Evolutionary conservation across 2,888 invertebrate genomes (phyloP), one percentile per base, ranked within the genome.

Genomic region (Pseudoips prasinana): DNA sequence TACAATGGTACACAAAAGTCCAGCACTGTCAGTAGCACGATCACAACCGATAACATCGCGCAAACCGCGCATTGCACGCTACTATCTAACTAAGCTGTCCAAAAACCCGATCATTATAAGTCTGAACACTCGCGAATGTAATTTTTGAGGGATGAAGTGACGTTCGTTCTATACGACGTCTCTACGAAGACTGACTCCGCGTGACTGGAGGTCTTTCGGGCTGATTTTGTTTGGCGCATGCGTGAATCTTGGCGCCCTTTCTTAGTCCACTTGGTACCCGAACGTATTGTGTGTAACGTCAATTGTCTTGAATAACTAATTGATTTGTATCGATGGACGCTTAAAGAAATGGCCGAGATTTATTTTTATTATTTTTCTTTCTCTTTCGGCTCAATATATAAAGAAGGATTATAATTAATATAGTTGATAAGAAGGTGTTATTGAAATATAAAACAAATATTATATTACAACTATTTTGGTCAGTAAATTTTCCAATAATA

Each of bases 281-380:
- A 73, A 69, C 67, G 75, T 82, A 84, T 82, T 81, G 77, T 82
- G 68, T 78, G 69, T 67, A 57, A 64, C 73, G 75, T 77, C 81
- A 83, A 84, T 86, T 86, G 80, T 82, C 76, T 84, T 71, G 72
- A 73, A 76, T 76, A 69, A 69, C 72, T 84, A 84, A 85, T 85
- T 82, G 76, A 75, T 73, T 43, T 37, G 39, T 44, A 50, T 59
- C 43, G 39, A 48, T 44, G 38, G 39, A 31, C 33, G 38, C 37
- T 28, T 29, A 36, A 28, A 26, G 14, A 14, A 14, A 14, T 14
- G 14, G 14, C 5, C 5, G 5, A 14, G 14, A n/a, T n/a, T n/a
- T n/a, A n/a, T n/a, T n/a, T n/a, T n/a, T n/a, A n/a, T n/a, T n/a
- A n/a, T n/a, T n/a, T n/a, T n/a, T n/a, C n/a, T n/a, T n/a, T n/a